A percentile compares a stretch with the other conserved stretches of the same genome.
These are phyloP conservation scores for Deilephila elpenor DNA, from an alignment of 2,888 invertebrate species.

Conservation along the genomic window DNA sequence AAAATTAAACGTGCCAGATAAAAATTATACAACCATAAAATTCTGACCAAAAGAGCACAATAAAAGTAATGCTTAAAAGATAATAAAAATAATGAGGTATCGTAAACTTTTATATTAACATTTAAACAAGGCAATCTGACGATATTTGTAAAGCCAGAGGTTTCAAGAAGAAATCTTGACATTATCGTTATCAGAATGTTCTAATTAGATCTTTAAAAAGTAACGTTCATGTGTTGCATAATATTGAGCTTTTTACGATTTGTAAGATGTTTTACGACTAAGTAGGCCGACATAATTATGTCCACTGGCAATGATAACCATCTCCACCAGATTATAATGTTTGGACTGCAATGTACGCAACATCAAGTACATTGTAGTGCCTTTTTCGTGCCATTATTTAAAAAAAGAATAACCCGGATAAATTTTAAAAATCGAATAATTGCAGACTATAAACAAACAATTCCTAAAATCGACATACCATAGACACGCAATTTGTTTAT, in stretches of 20 bases:
- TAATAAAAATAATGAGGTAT: slow-evolving; percentile 14
- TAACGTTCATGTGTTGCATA: neutral
- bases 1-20: too few relatives aligned
- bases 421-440: neutral
- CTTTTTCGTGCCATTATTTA: too few relatives aligned
- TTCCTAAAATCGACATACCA: neutral
- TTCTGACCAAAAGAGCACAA: neutral
- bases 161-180: slow-evolving; percentile 12
- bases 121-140: slow-evolving; percentile 5
- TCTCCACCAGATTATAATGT: too few relatives aligned
- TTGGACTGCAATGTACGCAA: too few relatives aligned
- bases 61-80: slow-evolving; percentile 5
- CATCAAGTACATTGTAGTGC: too few relatives aligned
- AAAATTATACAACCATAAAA: neutral
- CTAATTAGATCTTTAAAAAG: neutral
- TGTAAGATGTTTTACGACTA: neutral
- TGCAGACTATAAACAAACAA: neutral
- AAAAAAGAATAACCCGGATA: too few relatives aligned
- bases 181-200: neutral
- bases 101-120: slow-evolving; percentile 9
- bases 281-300: too few relatives aligned
- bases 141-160: neutral
- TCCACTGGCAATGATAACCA: too few relatives aligned
- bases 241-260: neutral
- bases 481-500: neutral